Conservation (phyloP, 2,113 vertebrate species). For the Indicator indicator region DNA sequence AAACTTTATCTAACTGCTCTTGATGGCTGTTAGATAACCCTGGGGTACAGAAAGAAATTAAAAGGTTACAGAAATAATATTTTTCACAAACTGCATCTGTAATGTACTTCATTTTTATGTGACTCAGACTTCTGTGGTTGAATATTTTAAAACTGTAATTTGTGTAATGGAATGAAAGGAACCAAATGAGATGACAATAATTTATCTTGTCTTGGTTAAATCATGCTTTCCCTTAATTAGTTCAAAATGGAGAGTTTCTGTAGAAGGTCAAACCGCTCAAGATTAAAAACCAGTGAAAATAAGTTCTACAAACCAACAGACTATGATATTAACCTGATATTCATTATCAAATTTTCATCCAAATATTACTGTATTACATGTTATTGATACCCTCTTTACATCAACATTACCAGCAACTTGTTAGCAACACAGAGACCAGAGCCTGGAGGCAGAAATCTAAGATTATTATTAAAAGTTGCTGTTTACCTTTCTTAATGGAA, state of each 20-base stretch:
- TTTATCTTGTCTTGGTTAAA: conserved; percentile 60
- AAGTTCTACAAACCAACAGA: conserved; percentile 4
- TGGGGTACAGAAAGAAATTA: conserved; percentile 10
- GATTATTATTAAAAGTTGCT: not conserved
- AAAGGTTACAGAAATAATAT: conserved; percentile 44
- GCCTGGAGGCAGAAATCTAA: not conserved
- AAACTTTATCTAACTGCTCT: conserved; percentile 20
- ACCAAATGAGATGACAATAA: conserved; percentile 59
- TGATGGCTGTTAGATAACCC: conserved; percentile 7
- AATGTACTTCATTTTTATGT: conserved; percentile 44
- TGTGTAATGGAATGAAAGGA: conserved; percentile 61
- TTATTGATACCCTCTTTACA: not conserved
- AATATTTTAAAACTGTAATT: conserved; percentile 55
- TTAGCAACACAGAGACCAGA: not conserved
- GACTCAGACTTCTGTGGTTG: conserved; percentile 51
- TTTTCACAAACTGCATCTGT: conserved; percentile 34
- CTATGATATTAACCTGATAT: not conserved
- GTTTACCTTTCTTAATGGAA: conserved; percentile 83
- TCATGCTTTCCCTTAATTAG: conserved; percentile 43
- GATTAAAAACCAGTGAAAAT: conserved; percentile 5
- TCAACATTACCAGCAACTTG: not conserved
- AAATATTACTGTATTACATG: not conserved
- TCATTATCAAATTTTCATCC: not conserved
- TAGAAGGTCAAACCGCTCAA: conserved; percentile 49
- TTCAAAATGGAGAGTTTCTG: conserved; percentile 46